Percentiles rank a stretch among this genome's conserved stretches.
These are phyloP conservation scores for Phlogophora meticulosa DNA, from an alignment of 2,888 invertebrate species.

Conservation along the genomic window DNA sequence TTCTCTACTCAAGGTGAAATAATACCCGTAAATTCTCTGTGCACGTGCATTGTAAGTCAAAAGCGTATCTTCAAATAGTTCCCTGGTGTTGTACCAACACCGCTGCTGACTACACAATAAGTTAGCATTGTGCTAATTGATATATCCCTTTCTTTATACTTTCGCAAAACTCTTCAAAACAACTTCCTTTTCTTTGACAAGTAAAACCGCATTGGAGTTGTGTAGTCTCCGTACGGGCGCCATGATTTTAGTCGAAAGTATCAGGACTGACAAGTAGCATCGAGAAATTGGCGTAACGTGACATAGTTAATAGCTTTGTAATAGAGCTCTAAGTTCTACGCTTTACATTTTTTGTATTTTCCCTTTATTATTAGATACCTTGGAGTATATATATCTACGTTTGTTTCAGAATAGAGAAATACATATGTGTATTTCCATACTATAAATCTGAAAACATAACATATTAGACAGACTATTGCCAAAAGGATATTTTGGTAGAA, in stretches of 20 bases:
- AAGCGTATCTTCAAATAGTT: constrained; percentile 55
- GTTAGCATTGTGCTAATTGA: constrained; percentile 75
- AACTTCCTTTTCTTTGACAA: constrained; percentile 87
- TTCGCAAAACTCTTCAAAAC: constrained; percentile 81
- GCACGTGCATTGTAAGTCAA: constrained; percentile 60
- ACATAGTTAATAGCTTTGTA: too few species aligned
- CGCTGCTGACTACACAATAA: constrained; percentile 67
- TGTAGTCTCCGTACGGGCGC: constrained; percentile 52
- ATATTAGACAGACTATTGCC: too few species aligned
- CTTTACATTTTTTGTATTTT: too few species aligned
- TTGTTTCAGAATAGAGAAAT: too few species aligned
- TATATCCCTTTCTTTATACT: constrained; percentile 81
- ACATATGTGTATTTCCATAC: too few species aligned
- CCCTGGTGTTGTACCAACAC: constrained; percentile 79
- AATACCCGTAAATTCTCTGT: constrained; percentile 51
- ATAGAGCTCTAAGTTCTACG: too few species aligned
- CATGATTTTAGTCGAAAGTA: constrained; percentile 4
- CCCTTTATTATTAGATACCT: too few species aligned
- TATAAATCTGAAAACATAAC: too few species aligned
- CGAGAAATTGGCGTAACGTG: not conserved
- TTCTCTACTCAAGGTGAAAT: constrained; percentile 37
- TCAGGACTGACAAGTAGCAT: not conserved
- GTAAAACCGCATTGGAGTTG: constrained; percentile 75
- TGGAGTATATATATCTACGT: too few species aligned
- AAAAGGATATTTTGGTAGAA: too few species aligned